These are phyloP conservation scores for Lepidostoma basale DNA, from an alignment of 1,140 invertebrate species.

Conservation along the genomic window DNA sequence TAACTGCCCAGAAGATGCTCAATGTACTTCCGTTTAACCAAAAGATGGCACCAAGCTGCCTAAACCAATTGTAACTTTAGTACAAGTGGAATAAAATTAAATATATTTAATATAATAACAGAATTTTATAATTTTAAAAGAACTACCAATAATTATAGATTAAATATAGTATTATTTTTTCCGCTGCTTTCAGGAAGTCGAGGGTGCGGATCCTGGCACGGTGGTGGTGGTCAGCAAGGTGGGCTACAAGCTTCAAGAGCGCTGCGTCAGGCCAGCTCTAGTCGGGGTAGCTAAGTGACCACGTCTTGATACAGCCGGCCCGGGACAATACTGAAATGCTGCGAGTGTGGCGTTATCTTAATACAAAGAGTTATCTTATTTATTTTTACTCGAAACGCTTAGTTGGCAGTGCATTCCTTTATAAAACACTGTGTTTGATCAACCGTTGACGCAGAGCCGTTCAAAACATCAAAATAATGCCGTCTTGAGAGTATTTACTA, in stretches of 20 bases:
- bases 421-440: too few relatives aligned
- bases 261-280: constrained; percentile 93
- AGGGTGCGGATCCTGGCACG: constrained; percentile 82
- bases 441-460: too few relatives aligned
- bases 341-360: too few relatives aligned
- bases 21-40: not conserved
- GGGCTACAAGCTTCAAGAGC: constrained; percentile 92
- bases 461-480: too few relatives aligned
- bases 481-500: too few relatives aligned
- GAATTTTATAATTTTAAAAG: not conserved
- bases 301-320: too few relatives aligned
- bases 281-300: constrained; percentile 87
- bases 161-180: not conserved
- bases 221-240: constrained; percentile 93
- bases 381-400: too few relatives aligned
- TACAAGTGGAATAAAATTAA: too few relatives aligned
- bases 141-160: not conserved
- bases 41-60: not conserved
- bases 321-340: too few relatives aligned
- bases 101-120: too few relatives aligned
- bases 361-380: too few relatives aligned
- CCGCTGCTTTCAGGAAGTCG: constrained; percentile 62
- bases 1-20: not conserved
- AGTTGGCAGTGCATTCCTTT: too few relatives aligned
- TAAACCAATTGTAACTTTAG: not conserved